Base-by-base conservation (phyloP, 2,113 vertebrate genomes). In the Ibidorhyncha struthersii region DNA sequence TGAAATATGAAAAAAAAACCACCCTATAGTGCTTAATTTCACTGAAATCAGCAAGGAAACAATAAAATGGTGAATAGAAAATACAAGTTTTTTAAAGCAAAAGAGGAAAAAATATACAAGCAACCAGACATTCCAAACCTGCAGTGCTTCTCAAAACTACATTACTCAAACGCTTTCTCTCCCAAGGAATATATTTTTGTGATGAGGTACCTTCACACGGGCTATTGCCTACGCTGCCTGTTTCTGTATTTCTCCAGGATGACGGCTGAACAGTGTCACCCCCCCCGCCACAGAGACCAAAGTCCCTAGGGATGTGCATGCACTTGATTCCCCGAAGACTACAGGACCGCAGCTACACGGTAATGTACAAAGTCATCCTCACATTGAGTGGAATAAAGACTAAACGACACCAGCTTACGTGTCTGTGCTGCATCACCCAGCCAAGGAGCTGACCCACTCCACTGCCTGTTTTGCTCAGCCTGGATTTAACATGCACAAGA, bases 251-350 rank as follows among this genome's bases (percentile, higher is more conserved):
- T 89, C 73, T 81, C 43, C 18, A 34, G 52, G 66, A 43, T 9
- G 77, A 63, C 21, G 38, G 72, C 43, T 58, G 34, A 66, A 45
- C 36, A 29, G 26, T n/a, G 40, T 56, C 53, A 63, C 14, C 19
- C 10, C 14, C 0, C 0, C 41, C 36, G 29, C 49, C 49, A 49
- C 52, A 49, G 40, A 6, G 8, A 36, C 10, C 1, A 0, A 52
- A 77, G 40, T 69, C 49, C 59, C 56, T 21, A 4, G 20, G 59
- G 25, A 14, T 74, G 17, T n/a, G 41, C 25, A 8, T 21, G 29
- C 43, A 25, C 43, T 45, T 25, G 15, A 36, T 56, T 87, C 43
- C 80, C 45, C 52, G 26, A 38, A 59, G n/a, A 26, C 9, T 7
- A 19, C 12, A 21, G 62, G 45, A 34, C 38, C 41, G 26, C 69